These are phyloP conservation scores for Forbesichthys papilliferus DNA, from an alignment of 2,113 vertebrate genomes.

Conservation along the genomic window DNA sequence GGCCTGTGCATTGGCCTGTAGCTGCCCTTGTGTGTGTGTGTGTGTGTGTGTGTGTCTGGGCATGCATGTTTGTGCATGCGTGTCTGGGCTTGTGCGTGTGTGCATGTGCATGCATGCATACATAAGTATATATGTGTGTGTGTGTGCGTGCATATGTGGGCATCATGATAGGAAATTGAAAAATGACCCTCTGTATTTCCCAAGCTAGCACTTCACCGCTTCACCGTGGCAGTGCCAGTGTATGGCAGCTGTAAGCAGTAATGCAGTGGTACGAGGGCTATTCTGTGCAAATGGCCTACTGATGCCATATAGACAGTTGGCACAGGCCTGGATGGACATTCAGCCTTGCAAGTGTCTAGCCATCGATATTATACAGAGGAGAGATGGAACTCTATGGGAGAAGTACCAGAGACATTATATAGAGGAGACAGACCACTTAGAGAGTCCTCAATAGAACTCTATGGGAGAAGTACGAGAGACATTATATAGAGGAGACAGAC, in stretches of 20 bases:
- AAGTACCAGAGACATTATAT: too few relatives aligned
- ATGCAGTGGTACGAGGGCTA: slow-evolving; percentile 36
- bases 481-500: too few relatives aligned
- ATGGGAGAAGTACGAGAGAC: too few relatives aligned
- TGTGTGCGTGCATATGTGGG: not conserved
- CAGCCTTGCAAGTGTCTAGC: slow-evolving; percentile 69
- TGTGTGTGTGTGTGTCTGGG: slow-evolving; percentile 15
- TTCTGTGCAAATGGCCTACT: slow-evolving; percentile 48
- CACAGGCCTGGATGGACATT: slow-evolving; percentile 59
- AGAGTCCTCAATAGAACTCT: too few relatives aligned
- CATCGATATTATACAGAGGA: not conserved
- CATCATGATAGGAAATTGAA: slow-evolving; percentile 28
- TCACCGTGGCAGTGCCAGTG: slow-evolving; percentile 1
- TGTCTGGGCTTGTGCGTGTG: not conserved
- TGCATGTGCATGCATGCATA: not conserved
- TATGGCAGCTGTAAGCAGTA: slow-evolving; percentile 4
- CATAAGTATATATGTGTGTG: not conserved
- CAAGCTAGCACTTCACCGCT: slow-evolving; percentile 39
- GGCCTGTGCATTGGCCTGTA: slow-evolving; percentile 43
- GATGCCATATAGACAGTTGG: slow-evolving; percentile 59
- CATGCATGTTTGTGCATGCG: not conserved
- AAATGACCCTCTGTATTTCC: slow-evolving; percentile 37
- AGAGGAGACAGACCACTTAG: too few relatives aligned
- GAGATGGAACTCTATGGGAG: too few relatives aligned
- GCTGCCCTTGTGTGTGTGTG: slow-evolving; percentile 39